Evolutionary conservation across 2,888 invertebrate genomes (phyloP).

Genomic region (Macrophya annulata): DNA sequence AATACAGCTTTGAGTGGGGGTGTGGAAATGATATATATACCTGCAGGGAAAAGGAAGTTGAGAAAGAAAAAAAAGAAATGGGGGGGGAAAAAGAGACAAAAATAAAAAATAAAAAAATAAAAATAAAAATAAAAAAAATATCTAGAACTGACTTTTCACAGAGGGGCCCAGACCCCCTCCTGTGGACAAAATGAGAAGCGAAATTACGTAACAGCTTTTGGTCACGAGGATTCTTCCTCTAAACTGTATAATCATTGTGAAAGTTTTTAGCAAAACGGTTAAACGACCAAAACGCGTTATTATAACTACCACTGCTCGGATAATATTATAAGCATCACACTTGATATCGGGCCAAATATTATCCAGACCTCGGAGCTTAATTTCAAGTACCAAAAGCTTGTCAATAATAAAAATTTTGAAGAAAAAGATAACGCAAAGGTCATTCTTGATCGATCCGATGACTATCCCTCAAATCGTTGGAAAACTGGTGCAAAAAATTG

Average conservation of each 20-base stretch:
- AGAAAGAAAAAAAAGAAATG: not conserved
- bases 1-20: constrained; percentile 12
- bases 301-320: not conserved
- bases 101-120: not conserved
- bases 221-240: constrained; percentile 32
- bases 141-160: not conserved
- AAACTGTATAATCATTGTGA: constrained; percentile 41
- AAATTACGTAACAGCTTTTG: constrained; percentile 50
- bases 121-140: not conserved
- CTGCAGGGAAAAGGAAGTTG: not conserved
- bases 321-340: constrained; percentile 37
- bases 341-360: constrained; percentile 52
- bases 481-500: too few species aligned
- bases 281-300: constrained; percentile 28
- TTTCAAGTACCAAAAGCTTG: not conserved
- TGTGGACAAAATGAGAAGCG: not conserved
- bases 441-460: not conserved
- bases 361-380: constrained; percentile 1
- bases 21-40: constrained; percentile 1
- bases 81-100: not conserved
- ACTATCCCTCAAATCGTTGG: not conserved
- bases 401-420: not conserved
- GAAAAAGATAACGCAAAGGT: not conserved
- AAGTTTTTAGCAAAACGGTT: constrained; percentile 22
- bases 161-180: not conserved